phyloP scores from a whole-genome alignment of 1,140 invertebrate species.

The Marisa cornuarietis region DNA sequence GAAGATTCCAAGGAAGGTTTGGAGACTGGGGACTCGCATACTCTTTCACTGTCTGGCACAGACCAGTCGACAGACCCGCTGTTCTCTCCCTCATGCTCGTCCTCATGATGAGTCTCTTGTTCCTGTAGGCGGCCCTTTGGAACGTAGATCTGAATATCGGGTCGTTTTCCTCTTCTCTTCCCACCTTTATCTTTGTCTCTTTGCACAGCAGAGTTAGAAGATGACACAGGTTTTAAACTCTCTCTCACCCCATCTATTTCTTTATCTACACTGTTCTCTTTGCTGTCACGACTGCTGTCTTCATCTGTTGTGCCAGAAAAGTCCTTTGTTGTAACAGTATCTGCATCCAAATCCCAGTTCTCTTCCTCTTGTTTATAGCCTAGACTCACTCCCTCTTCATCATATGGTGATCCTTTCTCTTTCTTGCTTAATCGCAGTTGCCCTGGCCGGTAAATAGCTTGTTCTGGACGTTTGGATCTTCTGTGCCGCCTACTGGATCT shows the following conservation, averaged over 20 bases:
- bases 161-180: conserved; percentile 44
- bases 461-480: conserved; percentile 38
- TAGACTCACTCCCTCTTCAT: not conserved
- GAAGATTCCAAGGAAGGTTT: not conserved
- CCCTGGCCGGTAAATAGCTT: conserved; percentile 48
- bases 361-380: conserved; percentile 24
- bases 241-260: conserved; percentile 25
- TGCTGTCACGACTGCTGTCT: conserved; percentile 35
- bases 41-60: not conserved
- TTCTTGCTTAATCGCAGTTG: conserved; percentile 27
- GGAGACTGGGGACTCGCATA: not conserved
- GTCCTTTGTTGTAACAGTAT: not conserved
- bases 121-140: conserved; percentile 49
- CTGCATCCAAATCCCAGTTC: conserved; percentile 33
- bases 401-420: conserved; percentile 2
- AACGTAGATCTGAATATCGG: conserved; percentile 59
- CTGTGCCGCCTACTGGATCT: conserved; percentile 21
- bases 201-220: not conserved
- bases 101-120: conserved; percentile 33
- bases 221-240: not conserved
- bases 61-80: not conserved
- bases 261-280: conserved; percentile 43
- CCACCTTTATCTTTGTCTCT: conserved; percentile 24
- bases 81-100: conserved; percentile 32
- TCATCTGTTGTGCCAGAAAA: conserved; percentile 28